Evolutionary conservation across 2,888 invertebrate species (phyloP), one percentile per base, ranked within the genome.

Genomic region (Suillia variegata): DNA sequence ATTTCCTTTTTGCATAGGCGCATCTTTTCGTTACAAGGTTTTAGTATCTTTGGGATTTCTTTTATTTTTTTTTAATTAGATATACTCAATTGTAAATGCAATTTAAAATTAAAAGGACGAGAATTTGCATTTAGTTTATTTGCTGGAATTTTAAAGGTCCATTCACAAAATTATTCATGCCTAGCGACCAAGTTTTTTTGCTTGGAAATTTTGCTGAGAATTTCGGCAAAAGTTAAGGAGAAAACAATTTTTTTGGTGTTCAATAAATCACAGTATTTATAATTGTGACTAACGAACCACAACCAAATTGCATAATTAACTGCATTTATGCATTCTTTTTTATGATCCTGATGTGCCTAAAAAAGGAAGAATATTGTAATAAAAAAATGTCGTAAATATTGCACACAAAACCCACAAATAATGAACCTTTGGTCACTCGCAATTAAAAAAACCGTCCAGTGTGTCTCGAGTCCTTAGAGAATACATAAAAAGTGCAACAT

Each of bases 371-470:
- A n/a, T 12, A 33, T 12, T 17, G 47, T 48, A 56, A 47, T 50
- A 56, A n/a, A 8, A 48, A 31, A n/a, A 62, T 50, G 52, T 54
- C 59, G 45, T 57, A 54, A 59, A 62, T 62, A 57, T 55, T 58
- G 10, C 6, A 26, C 48, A 55, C 52, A 53, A 62, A 58, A 58
- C 56, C 53, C 62, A 58, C 56, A 62, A 53, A 22, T 33, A 15
- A 62, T 17, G 38, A 42, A 53, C 49, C 55, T 53, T 49, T 49
- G 34, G 21, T 57, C 50, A 59, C 42, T 22, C 50, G n/a, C n/a
- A n/a, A n/a, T n/a, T n/a, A n/a, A 12, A 8, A 31, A 31, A 6
- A 31, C 6, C 31, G n/a, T 10, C 13, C n/a, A n/a, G n/a, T 38
- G 38, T 38, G 38, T 8, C 10, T 10, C 15, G n/a, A n/a, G n/a